These are phyloP conservation scores for Cotesia congregata DNA, from an alignment of 2,888 invertebrate genomes.

Conservation along the genomic window DNA sequence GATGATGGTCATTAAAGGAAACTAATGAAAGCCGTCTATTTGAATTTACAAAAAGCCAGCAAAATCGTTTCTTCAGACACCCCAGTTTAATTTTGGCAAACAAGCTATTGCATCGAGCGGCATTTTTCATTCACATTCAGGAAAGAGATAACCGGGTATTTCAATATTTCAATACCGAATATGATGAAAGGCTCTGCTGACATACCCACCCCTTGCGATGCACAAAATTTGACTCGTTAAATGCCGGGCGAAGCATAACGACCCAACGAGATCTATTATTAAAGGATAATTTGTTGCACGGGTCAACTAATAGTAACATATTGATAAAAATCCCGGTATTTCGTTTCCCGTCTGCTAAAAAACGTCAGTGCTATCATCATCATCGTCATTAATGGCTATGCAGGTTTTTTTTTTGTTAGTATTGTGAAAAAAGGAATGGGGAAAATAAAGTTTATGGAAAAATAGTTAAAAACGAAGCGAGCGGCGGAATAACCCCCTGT, in stretches of 20 bases:
- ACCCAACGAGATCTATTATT: conserved; percentile 39
- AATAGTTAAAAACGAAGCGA: conserved; percentile 31
- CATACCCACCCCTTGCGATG: conserved; percentile 13
- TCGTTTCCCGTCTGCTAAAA: background rate
- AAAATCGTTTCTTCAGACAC: conserved; percentile 10
- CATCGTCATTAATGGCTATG: conserved; percentile 9
- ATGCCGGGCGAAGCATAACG: conserved; percentile 24
- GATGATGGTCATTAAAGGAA: conserved; percentile 7
- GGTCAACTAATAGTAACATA: conserved; percentile 43
- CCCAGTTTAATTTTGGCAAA: conserved; percentile 6
- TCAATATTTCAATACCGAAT: conserved; percentile 22
- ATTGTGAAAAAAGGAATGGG: conserved; percentile 3
- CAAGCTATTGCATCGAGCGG: conserved; percentile 15
- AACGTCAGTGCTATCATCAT: background rate
- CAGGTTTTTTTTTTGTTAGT: background rate
- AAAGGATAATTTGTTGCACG: conserved; percentile 41
- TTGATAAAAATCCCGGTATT: conserved; percentile 18
- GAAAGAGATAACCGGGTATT: conserved; percentile 31
- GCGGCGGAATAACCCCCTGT: conserved; percentile 39
- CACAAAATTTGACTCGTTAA: conserved; percentile 26
- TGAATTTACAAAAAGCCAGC: conserved; percentile 16
- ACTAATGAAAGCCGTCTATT: background rate
- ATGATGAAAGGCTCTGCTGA: conserved; percentile 22
- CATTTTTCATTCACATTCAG: conserved; percentile 25
- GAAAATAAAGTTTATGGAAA: conserved; percentile 28